phyloP scores from a whole-genome alignment of 2,888 invertebrate genomes.

The Napeogenes sylphis region DNA sequence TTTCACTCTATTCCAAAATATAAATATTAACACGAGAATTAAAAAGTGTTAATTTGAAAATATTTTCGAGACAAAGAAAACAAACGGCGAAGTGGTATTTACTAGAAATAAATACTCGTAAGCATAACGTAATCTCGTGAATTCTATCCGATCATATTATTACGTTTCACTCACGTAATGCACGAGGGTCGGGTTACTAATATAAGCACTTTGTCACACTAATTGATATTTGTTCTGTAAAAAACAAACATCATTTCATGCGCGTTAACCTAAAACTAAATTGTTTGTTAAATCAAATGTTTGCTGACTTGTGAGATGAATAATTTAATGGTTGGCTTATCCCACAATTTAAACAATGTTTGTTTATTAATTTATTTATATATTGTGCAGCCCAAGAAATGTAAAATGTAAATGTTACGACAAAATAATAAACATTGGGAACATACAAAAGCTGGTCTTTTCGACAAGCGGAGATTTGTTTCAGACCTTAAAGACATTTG shows the following conservation, averaged over 20 bases:
- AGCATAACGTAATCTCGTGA: too few relatives aligned
- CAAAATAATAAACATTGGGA: too few relatives aligned
- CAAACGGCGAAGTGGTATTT: too few relatives aligned
- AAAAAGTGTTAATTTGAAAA: too few relatives aligned
- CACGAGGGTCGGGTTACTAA: slow-evolving; percentile 3
- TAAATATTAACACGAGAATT: too few relatives aligned
- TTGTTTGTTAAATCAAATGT: neutral
- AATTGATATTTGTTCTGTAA: slow-evolving; percentile 15
- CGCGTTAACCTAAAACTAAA: slow-evolving; percentile 16
- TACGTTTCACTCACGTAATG: neutral
- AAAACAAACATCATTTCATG: slow-evolving; percentile 21
- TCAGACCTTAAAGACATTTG: too few relatives aligned
- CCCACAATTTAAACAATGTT: neutral
- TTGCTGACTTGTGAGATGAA: slow-evolving; percentile 4
- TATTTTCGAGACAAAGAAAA: too few relatives aligned
- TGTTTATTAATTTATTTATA: neutral
- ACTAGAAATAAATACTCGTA: too few relatives aligned
- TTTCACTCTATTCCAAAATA: too few relatives aligned
- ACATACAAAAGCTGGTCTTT: too few relatives aligned
- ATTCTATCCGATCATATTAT: neutral
- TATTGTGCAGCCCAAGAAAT: neutral
- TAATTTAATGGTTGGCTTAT: neutral
- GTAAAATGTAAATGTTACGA: too few relatives aligned
- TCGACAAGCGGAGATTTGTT: too few relatives aligned
- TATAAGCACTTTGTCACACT: slow-evolving; percentile 12